Conservation (phyloP, 2,888 invertebrate species). For the Chrysomela aeneicollis region DNA sequence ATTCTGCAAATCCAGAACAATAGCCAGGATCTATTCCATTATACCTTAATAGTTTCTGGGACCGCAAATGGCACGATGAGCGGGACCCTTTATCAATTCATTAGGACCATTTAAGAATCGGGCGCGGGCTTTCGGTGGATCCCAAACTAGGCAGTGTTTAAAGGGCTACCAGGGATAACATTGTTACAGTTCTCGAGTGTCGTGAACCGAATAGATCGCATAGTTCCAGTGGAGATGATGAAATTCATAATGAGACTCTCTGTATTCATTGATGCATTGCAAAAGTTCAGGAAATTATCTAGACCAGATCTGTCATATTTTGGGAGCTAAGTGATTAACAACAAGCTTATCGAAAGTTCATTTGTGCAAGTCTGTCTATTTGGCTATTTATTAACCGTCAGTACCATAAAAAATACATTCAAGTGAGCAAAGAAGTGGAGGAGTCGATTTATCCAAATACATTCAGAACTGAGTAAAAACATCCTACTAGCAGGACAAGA, state of each 20-base stretch:
- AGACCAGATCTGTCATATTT: no score
- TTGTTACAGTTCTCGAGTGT: constrained; percentile 30
- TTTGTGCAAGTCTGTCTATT: no score
- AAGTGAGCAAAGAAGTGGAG: no score
- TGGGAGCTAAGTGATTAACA: no score
- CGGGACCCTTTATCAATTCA: constrained; percentile 36
- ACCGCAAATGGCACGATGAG: constrained; percentile 32
- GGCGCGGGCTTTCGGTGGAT: constrained; percentile 31
- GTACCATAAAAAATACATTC: no score
- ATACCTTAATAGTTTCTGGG: constrained; percentile 29
- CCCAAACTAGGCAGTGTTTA: constrained; percentile 28
- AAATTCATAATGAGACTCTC: background rate
- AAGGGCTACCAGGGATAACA: constrained; percentile 23
- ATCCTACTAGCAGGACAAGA: no score
- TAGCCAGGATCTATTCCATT: constrained; percentile 32
- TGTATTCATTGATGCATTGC: background rate
- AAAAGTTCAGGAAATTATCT: no score
- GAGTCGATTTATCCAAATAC: no score
- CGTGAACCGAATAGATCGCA: constrained; percentile 27
- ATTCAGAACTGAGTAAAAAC: no score
- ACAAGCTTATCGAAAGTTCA: no score
- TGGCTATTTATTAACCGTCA: no score
- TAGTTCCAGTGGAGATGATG: background rate
- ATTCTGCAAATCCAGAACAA: constrained; percentile 25
- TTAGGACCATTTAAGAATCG: constrained; percentile 35